Percentiles rank a stretch among this genome's conserved stretches.
Evolutionary conservation across 2,888 invertebrate species (phyloP).

Genomic region (Tipula lateralis): DNA sequence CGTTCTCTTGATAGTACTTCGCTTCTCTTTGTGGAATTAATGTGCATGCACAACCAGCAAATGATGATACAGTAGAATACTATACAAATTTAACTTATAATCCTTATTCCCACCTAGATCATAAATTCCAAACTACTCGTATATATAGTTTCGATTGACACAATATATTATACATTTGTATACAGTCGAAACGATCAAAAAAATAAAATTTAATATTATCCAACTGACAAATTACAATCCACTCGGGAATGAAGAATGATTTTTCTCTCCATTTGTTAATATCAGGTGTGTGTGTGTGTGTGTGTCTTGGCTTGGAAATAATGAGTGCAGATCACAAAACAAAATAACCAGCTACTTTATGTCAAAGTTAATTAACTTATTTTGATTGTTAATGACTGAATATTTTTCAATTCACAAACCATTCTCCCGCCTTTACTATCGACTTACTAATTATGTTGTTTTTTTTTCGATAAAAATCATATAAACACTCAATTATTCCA

Average conservation of each 20-base stretch:
- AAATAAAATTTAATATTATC: neutral
- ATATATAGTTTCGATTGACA: slow-evolving; percentile 3
- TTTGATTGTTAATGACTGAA: too few relatives aligned
- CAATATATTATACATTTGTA: too few relatives aligned
- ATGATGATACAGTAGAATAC: neutral
- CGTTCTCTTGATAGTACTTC: neutral
- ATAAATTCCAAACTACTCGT: neutral
- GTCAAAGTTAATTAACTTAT: neutral
- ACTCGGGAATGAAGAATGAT: neutral
- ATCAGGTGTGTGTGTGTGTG: neutral
- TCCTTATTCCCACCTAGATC: slow-evolving; percentile 4
- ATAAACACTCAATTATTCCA: neutral
- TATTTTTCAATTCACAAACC: too few relatives aligned
- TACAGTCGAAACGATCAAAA: neutral
- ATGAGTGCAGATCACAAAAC: neutral
- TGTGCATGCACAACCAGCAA: neutral
- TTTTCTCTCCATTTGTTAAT: neutral
- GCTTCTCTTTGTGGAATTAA: neutral
- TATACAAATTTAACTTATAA: neutral
- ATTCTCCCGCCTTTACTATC: too few relatives aligned
- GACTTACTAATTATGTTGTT: neutral
- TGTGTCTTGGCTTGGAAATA: neutral
- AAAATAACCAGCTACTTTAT: neutral
- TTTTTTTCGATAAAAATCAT: neutral
- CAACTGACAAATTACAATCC: slow-evolving; percentile 9